These are phyloP conservation scores for Polydrusus cervinus DNA, from an alignment of 2,888 invertebrate species.

Conservation along the genomic window DNA sequence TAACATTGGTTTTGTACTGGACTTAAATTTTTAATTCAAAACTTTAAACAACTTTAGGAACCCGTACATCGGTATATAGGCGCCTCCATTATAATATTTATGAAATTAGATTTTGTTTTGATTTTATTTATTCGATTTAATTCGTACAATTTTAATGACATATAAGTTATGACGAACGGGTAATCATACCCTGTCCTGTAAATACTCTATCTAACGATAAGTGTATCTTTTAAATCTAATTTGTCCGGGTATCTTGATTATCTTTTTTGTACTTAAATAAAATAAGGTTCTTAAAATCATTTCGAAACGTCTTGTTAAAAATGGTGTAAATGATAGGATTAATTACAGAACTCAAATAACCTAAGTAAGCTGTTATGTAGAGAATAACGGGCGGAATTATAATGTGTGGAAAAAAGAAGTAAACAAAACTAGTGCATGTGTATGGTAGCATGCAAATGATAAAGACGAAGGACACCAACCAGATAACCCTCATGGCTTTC, in stretches of 20 bases:
- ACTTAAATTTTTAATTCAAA: no score
- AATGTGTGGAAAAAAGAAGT: neutral
- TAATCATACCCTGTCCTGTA: no score
- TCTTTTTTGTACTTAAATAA: conserved; percentile 12
- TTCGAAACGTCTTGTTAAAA: conserved; percentile 29
- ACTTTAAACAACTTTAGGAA: no score
- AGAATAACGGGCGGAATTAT: neutral
- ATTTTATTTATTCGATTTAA: no score
- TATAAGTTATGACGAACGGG: no score
- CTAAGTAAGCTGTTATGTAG: neutral
- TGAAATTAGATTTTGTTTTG: no score
- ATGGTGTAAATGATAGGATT: conserved; percentile 35
- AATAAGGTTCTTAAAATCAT: conserved; percentile 19
- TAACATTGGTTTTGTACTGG: no score
- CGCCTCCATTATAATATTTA: no score
- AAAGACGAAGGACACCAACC: conserved; percentile 33
- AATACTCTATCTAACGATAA: no score
- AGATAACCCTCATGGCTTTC: conserved; percentile 22
- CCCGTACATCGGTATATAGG: no score
- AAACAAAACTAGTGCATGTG: neutral
- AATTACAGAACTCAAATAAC: conserved; percentile 13
- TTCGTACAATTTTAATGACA: no score
- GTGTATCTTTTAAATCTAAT: no score
- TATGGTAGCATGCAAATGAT: conserved; percentile 18
- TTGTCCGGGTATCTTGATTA: neutral